Evolutionary conservation across 2,113 vertebrate genomes (phyloP), one percentile per base, ranked within the genome.

Genomic region (Cyprinodon tularosa): DNA sequence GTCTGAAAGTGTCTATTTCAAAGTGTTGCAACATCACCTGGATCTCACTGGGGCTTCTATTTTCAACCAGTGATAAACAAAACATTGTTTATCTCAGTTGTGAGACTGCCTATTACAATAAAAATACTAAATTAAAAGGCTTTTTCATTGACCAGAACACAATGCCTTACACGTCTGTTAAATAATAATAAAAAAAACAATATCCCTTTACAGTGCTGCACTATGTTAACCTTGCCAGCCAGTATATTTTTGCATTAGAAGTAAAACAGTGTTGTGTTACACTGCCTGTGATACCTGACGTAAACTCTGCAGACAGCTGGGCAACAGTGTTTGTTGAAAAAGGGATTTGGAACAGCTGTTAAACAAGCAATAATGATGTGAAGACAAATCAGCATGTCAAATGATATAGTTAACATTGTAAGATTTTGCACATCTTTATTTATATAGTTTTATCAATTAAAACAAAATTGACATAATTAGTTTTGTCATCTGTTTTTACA

Each of bases 1-100:
- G 91, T 95, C 93, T 94, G 93, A 96, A 91, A 95, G 93, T 84
- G 91, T 77, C 91, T 95, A 84, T 89, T 90, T 90, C 76, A 89
- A 91, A 93, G 93, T 92, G 90, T 82, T 70, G 66, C 80, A 74
- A 89, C 93, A 93, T 92, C 90, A 17, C 48, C 61, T 29, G 42
- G 11, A 10, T 47, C n/a, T 44, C 38, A 48, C 57, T 57, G 57
- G 29, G 4, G 42, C 48, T 92, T 92, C 76, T 62, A 76, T 90
- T 93, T 91, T 94, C 93, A 94, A 84, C 94, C 83, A 93, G 93
- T 93, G 84, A 92, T 90, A 94, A 88, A 90, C 81, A 93, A 71
- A 66, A 71, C 15, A 36, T 2, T n/a, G 17, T 14, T 17, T 10
- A 47, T 50, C 20, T 42, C n/a, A 60, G 15, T 29, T 12, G 3